phyloP scores from a whole-genome alignment of 1,140 invertebrate genomes.

The Drosophila burlai region DNA sequence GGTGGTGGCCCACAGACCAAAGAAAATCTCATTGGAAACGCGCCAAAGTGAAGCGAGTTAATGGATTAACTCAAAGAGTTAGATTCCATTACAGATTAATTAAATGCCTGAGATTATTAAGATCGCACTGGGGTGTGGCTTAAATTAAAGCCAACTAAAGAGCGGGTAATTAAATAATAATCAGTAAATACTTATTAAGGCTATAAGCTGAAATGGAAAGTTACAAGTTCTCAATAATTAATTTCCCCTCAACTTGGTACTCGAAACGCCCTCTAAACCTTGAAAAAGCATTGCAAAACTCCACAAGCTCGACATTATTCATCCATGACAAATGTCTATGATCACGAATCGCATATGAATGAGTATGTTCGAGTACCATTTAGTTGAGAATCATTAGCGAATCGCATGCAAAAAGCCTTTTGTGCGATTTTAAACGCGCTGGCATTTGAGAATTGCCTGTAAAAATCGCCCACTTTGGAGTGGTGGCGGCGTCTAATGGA shows the following conservation, averaged over 20 bases:
- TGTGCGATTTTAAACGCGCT: constrained; percentile 37
- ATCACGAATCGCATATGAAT: constrained; percentile 44
- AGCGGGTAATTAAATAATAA: constrained; percentile 18
- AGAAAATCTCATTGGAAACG: constrained; percentile 12
- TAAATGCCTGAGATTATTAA: constrained; percentile 6
- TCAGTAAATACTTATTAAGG: background rate
- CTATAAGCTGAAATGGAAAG: constrained; percentile 8
- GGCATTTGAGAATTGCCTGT: constrained; percentile 36
- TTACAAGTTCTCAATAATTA: constrained; percentile 1
- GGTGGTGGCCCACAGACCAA: background rate
- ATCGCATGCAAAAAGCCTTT: constrained; percentile 35
- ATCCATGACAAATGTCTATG: constrained; percentile 39
- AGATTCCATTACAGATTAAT: constrained; percentile 29
- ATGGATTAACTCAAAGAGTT: constrained; percentile 1
- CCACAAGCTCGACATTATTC: constrained; percentile 17
- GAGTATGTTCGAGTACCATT: constrained; percentile 29
- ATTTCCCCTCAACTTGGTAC: background rate
- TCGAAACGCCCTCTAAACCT: constrained; percentile 13
- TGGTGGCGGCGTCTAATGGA: constrained; percentile 15
- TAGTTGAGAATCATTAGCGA: constrained; percentile 39
- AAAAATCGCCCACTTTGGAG: constrained; percentile 48
- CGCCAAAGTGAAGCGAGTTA: constrained; percentile 17
- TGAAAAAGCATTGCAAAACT: constrained; percentile 29
- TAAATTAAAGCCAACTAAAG: background rate
- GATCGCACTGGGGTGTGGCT: background rate